Evolutionary conservation across 2,797 vertebrate species (phyloP), one percentile per base, ranked within the genome.

Genomic region (Acanthurus tractus): DNA sequence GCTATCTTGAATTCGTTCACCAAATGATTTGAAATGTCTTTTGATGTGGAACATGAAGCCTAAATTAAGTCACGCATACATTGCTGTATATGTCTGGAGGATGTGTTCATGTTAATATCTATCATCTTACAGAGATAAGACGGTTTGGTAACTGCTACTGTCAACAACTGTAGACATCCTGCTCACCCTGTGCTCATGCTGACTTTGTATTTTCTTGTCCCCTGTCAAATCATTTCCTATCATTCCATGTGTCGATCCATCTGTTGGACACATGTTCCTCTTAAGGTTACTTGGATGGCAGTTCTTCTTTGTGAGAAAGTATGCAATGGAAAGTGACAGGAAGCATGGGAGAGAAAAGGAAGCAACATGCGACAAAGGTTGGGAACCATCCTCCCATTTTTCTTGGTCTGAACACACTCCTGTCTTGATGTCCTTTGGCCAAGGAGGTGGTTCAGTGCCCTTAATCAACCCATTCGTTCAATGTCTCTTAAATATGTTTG

Each of bases 251-350:
- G 59, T 81, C 25, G 1, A 29, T 74, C 57, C 62, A 77, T 85
- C 84, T 71, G 71, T 65, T 52, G 11, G 34, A 63, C 46, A 23
- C 8, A 22, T 71, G 79, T 79, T 70, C 46, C 81, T 12, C 25
- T 79, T 10, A 58, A 74, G 83, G 79, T 88, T 85, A 75, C 73
- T 79, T 78, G 12, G 67, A 64, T 42, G 84, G n/a, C 48, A 67
- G 29, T 10, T 81, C 42, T 71, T 68, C 67, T 77, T 65, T 70
- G 78, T 88, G 86, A 75, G 82, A 88, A 83, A 73, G 63, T 70
- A 22, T 22, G 65, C 71, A 71, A 74, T 81, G 81, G 86, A 91
- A 91, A 91, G 83, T 74, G 76, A 78, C 85, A 86, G 89, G 87
- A 90, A 76, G 79, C 40, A 63, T 68, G 74, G 50, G 72, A 83